A percentile compares a stretch with the other conserved stretches of the same genome.
Conservation (phyloP, 2,797 vertebrate genomes). For the Bryconaethiops microstoma region DNA sequence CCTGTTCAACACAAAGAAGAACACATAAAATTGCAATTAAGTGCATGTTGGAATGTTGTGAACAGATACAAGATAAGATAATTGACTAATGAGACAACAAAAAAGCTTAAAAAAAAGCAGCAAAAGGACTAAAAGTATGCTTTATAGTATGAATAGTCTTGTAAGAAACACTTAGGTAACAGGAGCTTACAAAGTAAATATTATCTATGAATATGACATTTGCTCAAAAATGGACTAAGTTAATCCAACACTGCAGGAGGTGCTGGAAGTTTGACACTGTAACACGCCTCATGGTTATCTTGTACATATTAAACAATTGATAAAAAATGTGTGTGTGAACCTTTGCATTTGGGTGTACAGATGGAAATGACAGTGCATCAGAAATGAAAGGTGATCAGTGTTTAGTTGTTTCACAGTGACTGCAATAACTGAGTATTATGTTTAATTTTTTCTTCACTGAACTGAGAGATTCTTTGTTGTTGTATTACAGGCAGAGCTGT, state of each 20-base stretch:
- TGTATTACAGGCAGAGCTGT: background rate
- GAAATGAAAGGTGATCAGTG: background rate
- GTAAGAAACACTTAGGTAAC: background rate
- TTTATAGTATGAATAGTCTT: background rate
- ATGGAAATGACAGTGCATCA: background rate
- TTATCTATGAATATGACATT: background rate
- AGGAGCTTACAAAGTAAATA: background rate
- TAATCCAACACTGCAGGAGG: no score
- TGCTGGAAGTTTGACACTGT: background rate
- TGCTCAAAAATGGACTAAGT: background rate
- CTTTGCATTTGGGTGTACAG: background rate
- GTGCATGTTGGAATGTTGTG: background rate
- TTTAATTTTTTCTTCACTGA: background rate
- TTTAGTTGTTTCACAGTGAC: background rate
- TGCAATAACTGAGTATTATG: background rate
- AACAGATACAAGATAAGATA: background rate
- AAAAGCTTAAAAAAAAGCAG: no score
- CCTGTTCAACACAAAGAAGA: no score
- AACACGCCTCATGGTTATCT: background rate
- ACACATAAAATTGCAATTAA: no score
- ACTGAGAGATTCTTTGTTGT: background rate
- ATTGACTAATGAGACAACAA: no score
- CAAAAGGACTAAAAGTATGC: background rate
- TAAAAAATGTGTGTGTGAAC: background rate
- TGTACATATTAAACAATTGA: background rate